Conservation (phyloP, 2,797 vertebrate genomes). For the Acanthurus lineatus region DNA sequence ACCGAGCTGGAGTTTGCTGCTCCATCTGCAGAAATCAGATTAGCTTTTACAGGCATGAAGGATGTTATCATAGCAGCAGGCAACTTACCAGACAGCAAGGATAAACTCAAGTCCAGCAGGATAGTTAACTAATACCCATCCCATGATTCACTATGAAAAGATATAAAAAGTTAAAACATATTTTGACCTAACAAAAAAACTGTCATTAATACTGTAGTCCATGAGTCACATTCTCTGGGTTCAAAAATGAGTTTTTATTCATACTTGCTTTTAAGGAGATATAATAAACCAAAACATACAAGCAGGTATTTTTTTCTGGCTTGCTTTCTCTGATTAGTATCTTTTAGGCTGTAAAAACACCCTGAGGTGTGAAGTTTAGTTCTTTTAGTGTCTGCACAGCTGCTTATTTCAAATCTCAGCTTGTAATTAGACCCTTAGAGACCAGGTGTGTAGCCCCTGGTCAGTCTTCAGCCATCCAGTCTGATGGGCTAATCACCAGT, state of each 20-base stretch:
- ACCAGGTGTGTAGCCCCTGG: conserved; percentile 67
- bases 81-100: conserved; percentile 25
- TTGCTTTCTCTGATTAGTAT: conserved; percentile 23
- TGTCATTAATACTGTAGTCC: not conserved
- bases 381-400: conserved; percentile 49
- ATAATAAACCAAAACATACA: conserved; percentile 12
- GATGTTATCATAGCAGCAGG: conserved; percentile 37
- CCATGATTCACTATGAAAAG: conserved; percentile 1
- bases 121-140: conserved; percentile 5
- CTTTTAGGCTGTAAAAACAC: conserved; percentile 58
- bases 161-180: not conserved
- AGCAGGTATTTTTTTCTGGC: not conserved
- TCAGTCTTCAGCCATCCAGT: conserved; percentile 22
- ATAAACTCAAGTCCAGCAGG: not conserved
- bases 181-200: too few relatives aligned
- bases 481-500: conserved; percentile 38
- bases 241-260: not conserved
- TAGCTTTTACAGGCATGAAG: conserved; percentile 43
- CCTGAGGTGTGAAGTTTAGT: conserved; percentile 61
- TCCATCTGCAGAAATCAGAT: conserved; percentile 68
- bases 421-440: conserved; percentile 60
- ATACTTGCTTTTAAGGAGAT: conserved; percentile 1
- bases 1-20: conserved; percentile 42
- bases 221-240: not conserved
- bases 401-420: conserved; percentile 41